phyloP scores from a whole-genome alignment of 2,888 invertebrate species.

The Agrotis ipsilon region DNA sequence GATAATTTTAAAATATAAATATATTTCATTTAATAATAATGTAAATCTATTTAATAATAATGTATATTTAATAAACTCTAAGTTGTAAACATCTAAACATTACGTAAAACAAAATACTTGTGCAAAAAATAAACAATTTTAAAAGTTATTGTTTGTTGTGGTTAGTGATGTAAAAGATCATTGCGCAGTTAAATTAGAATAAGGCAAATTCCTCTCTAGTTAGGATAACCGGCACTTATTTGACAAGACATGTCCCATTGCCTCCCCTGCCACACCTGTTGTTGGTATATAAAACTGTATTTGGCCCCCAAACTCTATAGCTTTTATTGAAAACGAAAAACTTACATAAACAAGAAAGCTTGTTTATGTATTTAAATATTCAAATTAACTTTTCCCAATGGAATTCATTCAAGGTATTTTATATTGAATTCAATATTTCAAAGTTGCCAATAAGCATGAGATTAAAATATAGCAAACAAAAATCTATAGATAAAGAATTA shows the following conservation, averaged over 20 bases:
- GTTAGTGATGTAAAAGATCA: slow-evolving; percentile 10
- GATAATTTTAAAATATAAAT: slow-evolving; percentile 35
- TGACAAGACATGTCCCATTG: not conserved
- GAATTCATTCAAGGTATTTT: too few relatives aligned
- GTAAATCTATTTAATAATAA: slow-evolving; percentile 18
- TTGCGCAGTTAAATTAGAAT: slow-evolving; percentile 11
- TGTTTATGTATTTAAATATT: not conserved
- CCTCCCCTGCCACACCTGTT: not conserved
- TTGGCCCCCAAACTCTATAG: not conserved
- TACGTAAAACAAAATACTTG: slow-evolving; percentile 25
- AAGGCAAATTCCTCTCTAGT: not conserved
- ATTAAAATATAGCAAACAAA: not conserved
- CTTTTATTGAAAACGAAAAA: not conserved
- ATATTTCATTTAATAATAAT: slow-evolving; percentile 49
- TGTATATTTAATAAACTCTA: slow-evolving; percentile 18
- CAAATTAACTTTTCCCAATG: not conserved
- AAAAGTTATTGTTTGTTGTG: slow-evolving; percentile 5
- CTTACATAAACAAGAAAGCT: not conserved
- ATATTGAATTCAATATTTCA: not conserved
- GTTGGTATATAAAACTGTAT: not conserved
- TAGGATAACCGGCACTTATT: not conserved
- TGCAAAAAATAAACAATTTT: slow-evolving; percentile 10
- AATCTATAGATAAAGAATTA: not conserved
- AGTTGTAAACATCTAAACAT: slow-evolving; percentile 20
- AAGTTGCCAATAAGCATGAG: not conserved